Evolutionary conservation across 2,888 invertebrate genomes (phyloP).

Genomic region (Coronaproctus castanopsis): DNA sequence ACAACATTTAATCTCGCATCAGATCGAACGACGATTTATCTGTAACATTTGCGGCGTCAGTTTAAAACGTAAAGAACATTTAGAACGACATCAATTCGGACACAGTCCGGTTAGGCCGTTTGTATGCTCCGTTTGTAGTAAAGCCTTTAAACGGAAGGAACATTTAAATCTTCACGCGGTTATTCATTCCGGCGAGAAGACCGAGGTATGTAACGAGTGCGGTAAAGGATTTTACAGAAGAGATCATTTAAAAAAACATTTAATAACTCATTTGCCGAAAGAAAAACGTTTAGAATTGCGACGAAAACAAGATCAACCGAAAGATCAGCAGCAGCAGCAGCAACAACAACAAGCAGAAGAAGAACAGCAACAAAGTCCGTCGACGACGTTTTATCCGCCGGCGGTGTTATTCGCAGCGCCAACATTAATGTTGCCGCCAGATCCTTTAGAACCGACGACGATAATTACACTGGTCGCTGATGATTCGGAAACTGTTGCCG

Average conservation of each 20-base stretch:
- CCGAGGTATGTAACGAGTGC: conserved; percentile 69
- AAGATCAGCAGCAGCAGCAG: no score
- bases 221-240: conserved; percentile 47
- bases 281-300: no score
- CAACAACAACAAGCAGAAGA: no score
- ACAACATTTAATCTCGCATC: conserved; percentile 69
- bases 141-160: conserved; percentile 69
- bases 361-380: not conserved
- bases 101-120: conserved; percentile 77
- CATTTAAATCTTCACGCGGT: conserved; percentile 73
- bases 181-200: conserved; percentile 73
- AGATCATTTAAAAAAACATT: conserved; percentile 60
- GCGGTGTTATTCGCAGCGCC: conserved; percentile 19
- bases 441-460: not conserved
- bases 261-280: conserved; percentile 56
- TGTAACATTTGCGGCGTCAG: conserved; percentile 80
- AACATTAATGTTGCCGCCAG: no score
- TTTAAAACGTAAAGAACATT: conserved; percentile 64
- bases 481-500: not conserved
- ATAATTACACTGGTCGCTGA: not conserved
- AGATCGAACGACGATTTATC: conserved; percentile 62
- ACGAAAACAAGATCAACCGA: no score
- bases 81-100: conserved; percentile 67
- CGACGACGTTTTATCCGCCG: no score
- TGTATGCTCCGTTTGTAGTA: conserved; percentile 68